These are phyloP conservation scores for Adrianichthys oophorus DNA, from an alignment of 2,797 vertebrate species.

Conservation along the genomic window DNA sequence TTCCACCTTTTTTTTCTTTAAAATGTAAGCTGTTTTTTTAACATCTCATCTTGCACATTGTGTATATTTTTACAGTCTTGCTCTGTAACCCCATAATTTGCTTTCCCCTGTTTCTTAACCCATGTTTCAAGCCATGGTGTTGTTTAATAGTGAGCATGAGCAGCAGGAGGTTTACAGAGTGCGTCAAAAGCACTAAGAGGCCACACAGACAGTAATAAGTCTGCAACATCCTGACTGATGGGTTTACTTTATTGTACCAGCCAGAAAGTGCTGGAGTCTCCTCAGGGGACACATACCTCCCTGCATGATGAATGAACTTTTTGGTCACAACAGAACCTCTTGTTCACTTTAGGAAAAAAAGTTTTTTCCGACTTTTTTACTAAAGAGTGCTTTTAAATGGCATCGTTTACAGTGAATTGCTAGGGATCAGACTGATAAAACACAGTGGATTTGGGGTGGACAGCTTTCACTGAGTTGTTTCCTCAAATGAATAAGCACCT, in stretches of 20 bases:
- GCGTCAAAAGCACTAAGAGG: conserved; percentile 48
- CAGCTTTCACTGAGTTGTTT: conserved; percentile 40
- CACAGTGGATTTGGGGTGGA: conserved; percentile 30
- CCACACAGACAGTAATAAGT: conserved; percentile 65
- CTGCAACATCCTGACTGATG: conserved; percentile 67
- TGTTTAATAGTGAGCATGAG: conserved; percentile 40
- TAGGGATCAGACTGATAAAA: conserved; percentile 52
- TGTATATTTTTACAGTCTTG: conserved; percentile 1
- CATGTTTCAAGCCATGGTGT: conserved; percentile 34
- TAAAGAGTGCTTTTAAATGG: conserved; percentile 12
- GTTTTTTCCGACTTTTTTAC: conserved; percentile 28
- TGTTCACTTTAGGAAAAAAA: conserved; percentile 21
- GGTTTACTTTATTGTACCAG: conserved; percentile 72
- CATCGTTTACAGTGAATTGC: conserved; percentile 34
- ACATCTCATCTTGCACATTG: too few relatives aligned
- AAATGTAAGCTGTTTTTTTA: too few relatives aligned
- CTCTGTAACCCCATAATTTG: conserved; percentile 21
- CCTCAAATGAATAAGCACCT: conserved; percentile 48
- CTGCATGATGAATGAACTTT: conserved; percentile 74
- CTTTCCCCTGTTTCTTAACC: conserved; percentile 39
- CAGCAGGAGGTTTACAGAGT: conserved; percentile 54
- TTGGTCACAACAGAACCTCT: conserved; percentile 55
- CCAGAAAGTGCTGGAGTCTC: conserved; percentile 57
- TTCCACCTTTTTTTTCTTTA: too few relatives aligned
- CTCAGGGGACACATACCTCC: conserved; percentile 74